Evolutionary conservation across 2,888 invertebrate species (phyloP).

Genomic region (Camptogramma bilineatum): DNA sequence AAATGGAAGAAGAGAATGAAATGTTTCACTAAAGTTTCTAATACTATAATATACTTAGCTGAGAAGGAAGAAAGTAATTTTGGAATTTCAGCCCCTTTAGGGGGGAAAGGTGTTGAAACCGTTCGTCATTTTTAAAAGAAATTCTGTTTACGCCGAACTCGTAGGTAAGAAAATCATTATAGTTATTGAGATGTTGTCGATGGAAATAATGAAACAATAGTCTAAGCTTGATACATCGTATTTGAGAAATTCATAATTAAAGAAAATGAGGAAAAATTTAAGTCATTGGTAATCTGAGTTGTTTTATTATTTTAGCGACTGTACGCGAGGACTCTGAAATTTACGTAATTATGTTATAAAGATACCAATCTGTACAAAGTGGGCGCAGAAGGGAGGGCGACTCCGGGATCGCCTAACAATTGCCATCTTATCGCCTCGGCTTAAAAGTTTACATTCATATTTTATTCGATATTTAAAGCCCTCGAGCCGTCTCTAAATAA

Average conservation of each 20-base stretch:
- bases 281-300: slow-evolving; percentile 68
- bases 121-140: too few species aligned
- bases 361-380: slow-evolving; percentile 72
- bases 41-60: too few species aligned
- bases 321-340: slow-evolving; percentile 70
- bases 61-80: too few species aligned
- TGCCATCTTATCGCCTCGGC: slow-evolving; percentile 51
- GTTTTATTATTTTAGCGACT: slow-evolving; percentile 70
- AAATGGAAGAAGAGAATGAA: too few species aligned
- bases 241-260: slow-evolving; percentile 55
- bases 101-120: too few species aligned
- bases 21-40: too few species aligned
- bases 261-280: slow-evolving; percentile 64
- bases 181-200: too few species aligned
- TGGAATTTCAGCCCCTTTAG: too few species aligned
- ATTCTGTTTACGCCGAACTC: too few species aligned
- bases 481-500: slow-evolving; percentile 22
- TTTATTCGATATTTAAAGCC: slow-evolving; percentile 36
- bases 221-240: not conserved
- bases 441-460: slow-evolving; percentile 45
- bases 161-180: too few species aligned
- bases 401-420: slow-evolving; percentile 56
- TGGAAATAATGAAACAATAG: not conserved
- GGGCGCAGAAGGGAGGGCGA: slow-evolving; percentile 50
- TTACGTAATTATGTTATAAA: slow-evolving; percentile 77